Percentiles rank a stretch among this genome's conserved stretches.
Evolutionary conservation across 2,888 invertebrate species (phyloP).

Genomic region (Meliscaeva auricollis): DNA sequence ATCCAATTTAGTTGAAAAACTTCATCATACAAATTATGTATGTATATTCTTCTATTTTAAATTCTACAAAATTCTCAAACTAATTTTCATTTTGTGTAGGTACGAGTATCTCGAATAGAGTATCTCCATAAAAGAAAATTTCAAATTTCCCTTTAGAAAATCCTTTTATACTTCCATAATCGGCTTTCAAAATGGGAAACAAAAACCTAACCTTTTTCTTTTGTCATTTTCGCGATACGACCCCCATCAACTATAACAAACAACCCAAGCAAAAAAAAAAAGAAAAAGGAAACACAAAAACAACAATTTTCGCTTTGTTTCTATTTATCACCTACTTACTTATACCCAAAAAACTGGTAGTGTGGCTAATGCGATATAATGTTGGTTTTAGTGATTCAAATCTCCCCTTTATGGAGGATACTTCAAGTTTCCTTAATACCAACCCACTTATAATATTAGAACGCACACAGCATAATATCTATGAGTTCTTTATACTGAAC

Average conservation of each 20-base stretch:
- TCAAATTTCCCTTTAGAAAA: too few species aligned
- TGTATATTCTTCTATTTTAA: too few species aligned
- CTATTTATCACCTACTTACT: slow-evolving; percentile 30
- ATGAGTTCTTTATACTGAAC: not conserved
- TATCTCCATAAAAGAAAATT: too few species aligned
- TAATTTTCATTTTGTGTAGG: too few species aligned
- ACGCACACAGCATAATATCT: not conserved
- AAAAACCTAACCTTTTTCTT: not conserved
- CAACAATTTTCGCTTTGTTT: not conserved
- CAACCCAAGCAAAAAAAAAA: not conserved
- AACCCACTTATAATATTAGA: not conserved
- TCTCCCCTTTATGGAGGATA: not conserved
- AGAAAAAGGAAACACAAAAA: too few species aligned
- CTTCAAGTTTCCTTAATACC: slow-evolving; percentile 2
- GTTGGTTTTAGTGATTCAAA: slow-evolving; percentile 10
- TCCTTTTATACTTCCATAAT: slow-evolving; percentile 25
- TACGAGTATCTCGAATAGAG: too few species aligned
- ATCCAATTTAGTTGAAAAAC: too few species aligned
- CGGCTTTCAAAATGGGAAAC: not conserved
- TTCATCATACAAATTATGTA: too few species aligned
- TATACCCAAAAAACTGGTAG: slow-evolving; percentile 6
- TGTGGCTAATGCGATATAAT: slow-evolving; percentile 34
- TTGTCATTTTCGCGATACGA: not conserved
- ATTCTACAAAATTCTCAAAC: too few species aligned
- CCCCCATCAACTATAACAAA: not conserved